Evolutionary conservation across 1,140 invertebrate species (phyloP), one percentile per base, ranked within the genome.

Genomic region (Scaptodrosophila lebanonensis): DNA sequence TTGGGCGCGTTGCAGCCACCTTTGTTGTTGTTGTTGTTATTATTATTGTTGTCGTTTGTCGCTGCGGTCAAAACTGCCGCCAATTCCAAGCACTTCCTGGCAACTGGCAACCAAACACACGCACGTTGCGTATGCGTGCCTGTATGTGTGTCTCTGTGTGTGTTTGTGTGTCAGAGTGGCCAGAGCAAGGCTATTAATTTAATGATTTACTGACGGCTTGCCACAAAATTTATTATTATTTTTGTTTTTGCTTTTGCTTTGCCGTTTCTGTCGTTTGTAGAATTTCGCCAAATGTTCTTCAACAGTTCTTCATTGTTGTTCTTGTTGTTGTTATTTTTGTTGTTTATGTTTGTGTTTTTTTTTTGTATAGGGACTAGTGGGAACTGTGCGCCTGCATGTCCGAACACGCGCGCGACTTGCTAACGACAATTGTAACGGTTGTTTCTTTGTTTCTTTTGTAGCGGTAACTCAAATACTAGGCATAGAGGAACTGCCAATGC

Each of bases 161-260:
- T 40, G 35, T 35, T 51, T 60, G 45, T 66, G 49, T 52, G 49
- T 57, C 44, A 38, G 17, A 38, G 15, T 38, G 17, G 35, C 35
- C 9, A 38, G n/a, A n/a, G 35, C 11, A 15, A 36, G 54, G 75
- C 75, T 75, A 82, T 79, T 82, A 82, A 82, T 82, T 82, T 82
- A 70, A 82, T 82, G 75, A 79, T 82, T 82, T 82, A 82, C 66
- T 82, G 75, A 63, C 61, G 54, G 42, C 66, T 79, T 66, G 66
- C 53, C 61, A 63, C 75, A 61, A 69, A 64, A 82, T 70, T 73
- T 82, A 63, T 73, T 61, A 56, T 62, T 68, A 60, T 57, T 45
- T 64, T 57, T 44, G 39, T 35, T 38, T 36, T 32, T 29, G 36
- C 17, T 42, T 13, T n/a, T 43, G 27, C 16, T 45, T n/a, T n/a